phyloP scores from a whole-genome alignment of 2,113 vertebrate species.

The Pao palembangensis region DNA sequence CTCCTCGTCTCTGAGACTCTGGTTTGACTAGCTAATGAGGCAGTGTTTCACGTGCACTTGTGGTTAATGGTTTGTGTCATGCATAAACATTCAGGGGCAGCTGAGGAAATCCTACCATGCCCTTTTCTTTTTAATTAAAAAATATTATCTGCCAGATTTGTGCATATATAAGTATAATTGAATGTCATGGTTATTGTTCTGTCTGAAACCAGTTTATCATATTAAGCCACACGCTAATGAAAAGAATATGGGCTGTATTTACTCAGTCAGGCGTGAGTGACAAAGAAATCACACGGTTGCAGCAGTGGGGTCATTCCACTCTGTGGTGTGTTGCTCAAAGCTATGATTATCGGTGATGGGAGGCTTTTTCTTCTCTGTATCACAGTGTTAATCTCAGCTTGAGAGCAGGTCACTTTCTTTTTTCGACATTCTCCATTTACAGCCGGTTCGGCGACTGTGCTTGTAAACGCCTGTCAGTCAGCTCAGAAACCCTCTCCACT shows the following conservation, averaged over 20 bases:
- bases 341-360: constrained; percentile 25
- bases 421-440: constrained; percentile 26
- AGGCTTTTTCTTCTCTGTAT: constrained; percentile 12
- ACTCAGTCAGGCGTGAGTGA: constrained; percentile 14
- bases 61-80: constrained; percentile 41
- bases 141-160: background rate
- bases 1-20: constrained; percentile 41
- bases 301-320: constrained; percentile 17
- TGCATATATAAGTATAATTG: no score
- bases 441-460: constrained; percentile 6
- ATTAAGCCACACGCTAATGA: background rate
- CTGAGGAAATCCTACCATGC: constrained; percentile 8
- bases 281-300: constrained; percentile 17
- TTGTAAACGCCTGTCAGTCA: background rate
- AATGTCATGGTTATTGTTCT: background rate
- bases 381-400: constrained; percentile 19
- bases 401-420: constrained; percentile 26
- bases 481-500: background rate
- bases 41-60: constrained; percentile 37
- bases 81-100: constrained; percentile 24
- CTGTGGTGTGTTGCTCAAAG: constrained; percentile 13
- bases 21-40: constrained; percentile 61
- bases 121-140: background rate
- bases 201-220: constrained; percentile 5
- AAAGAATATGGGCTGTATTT: constrained; percentile 5